Evolutionary conservation across 2,113 vertebrate species (phyloP).

Genomic region (Lagopus muta): DNA sequence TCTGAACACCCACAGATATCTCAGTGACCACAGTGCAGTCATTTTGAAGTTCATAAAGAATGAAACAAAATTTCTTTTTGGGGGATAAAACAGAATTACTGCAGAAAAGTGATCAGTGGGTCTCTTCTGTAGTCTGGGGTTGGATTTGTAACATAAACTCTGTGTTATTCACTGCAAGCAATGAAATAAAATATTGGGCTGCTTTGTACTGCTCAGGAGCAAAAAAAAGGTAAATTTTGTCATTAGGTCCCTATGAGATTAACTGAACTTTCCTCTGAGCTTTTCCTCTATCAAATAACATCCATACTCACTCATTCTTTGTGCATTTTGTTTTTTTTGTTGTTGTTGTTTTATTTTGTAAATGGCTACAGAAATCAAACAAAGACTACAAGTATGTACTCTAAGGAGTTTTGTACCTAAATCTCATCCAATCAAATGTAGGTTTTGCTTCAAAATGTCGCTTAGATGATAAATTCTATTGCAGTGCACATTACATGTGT

Average conservation of each 20-base stretch:
- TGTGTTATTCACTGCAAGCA: not conserved
- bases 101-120: not conserved
- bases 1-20: not conserved
- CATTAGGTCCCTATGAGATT: rapidly evolving
- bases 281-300: not conserved
- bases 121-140: not conserved
- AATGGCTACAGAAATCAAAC: not conserved
- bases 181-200: not conserved
- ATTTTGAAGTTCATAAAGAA: not conserved
- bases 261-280: not conserved
- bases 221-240: not conserved
- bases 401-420: not conserved
- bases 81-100: not conserved
- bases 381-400: not conserved
- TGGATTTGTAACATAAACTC: not conserved
- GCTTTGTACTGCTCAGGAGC: not conserved
- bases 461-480: not conserved
- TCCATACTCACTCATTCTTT: not conserved
- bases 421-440: not conserved
- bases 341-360: not conserved
- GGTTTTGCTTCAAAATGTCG: not conserved
- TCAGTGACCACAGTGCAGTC: not conserved
- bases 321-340: not conserved
- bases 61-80: not conserved
- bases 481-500: not conserved